phyloP scores from a whole-genome alignment of 2,113 vertebrate species.

The Microcebus griseorufus region DNA sequence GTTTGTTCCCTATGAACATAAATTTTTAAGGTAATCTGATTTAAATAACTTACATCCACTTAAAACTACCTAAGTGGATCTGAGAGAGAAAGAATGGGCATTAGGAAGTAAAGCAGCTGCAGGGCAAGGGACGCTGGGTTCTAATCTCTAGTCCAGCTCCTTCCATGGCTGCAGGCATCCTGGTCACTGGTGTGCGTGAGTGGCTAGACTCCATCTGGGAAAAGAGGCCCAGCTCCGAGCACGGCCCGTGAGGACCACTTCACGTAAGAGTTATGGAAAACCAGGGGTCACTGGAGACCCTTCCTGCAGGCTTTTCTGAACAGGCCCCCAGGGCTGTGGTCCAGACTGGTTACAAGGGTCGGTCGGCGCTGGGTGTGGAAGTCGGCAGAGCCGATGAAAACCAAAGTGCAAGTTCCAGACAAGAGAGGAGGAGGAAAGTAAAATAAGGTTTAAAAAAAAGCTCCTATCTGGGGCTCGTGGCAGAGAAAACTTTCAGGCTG shows the following conservation, averaged over 20 bases:
- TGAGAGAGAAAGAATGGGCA: background rate
- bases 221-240: background rate
- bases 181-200: background rate
- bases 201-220: background rate
- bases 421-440: background rate
- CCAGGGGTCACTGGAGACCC: background rate
- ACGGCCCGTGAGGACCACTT: background rate
- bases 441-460: background rate
- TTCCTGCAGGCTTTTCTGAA: background rate
- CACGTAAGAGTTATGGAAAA: background rate
- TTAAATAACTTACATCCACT: background rate
- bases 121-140: background rate
- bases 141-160: background rate
- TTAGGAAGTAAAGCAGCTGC: background rate
- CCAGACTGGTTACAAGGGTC: background rate
- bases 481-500: background rate
- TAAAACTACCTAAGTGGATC: too few relatives aligned
- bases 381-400: background rate
- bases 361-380: background rate
- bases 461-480: background rate
- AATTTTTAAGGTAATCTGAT: background rate
- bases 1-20: background rate
- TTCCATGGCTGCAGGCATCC: background rate
- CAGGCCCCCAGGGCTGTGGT: background rate
- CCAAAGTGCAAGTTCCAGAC: background rate